Conservation (phyloP, 2,113 vertebrate species). For the Anguilla rostrata region DNA sequence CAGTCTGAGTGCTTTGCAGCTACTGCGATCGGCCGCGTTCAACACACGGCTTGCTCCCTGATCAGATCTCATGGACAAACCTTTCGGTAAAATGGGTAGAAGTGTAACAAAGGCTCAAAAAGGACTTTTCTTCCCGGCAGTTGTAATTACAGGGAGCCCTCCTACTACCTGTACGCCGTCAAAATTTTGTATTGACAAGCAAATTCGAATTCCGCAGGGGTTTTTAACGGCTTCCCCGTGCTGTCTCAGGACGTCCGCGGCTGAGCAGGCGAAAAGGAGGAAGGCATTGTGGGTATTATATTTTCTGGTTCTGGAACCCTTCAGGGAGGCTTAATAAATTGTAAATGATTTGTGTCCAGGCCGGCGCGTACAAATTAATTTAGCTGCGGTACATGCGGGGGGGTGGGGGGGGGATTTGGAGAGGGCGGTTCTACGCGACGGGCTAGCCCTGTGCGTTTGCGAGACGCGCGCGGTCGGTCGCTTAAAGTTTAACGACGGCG, state of each 20-base stretch:
- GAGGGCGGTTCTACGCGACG: too few relatives aligned
- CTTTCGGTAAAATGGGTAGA: background rate
- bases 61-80: background rate
- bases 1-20: background rate
- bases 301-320: slow-evolving; percentile 15
- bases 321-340: background rate
- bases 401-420: too few relatives aligned
- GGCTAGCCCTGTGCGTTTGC: background rate
- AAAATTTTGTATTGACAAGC: slow-evolving; percentile 21
- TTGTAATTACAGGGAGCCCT: slow-evolving; percentile 9
- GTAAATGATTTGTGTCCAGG: background rate
- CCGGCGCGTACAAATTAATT: background rate
- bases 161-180: slow-evolving; percentile 20
- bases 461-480: background rate
- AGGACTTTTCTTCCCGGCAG: background rate
- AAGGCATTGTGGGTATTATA: slow-evolving; percentile 20
- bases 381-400: background rate
- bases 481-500: too few relatives aligned
- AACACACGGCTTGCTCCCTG: background rate
- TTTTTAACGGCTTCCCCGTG: slow-evolving; percentile 39
- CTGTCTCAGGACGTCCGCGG: slow-evolving; percentile 31
- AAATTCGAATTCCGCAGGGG: slow-evolving; percentile 23
- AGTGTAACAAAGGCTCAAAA: background rate
- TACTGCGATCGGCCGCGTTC: background rate
- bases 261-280: slow-evolving; percentile 30